Evolutionary conservation across 2,113 vertebrate species (phyloP), one percentile per base, ranked within the genome.

Genomic region (Nymphicus hollandicus): DNA sequence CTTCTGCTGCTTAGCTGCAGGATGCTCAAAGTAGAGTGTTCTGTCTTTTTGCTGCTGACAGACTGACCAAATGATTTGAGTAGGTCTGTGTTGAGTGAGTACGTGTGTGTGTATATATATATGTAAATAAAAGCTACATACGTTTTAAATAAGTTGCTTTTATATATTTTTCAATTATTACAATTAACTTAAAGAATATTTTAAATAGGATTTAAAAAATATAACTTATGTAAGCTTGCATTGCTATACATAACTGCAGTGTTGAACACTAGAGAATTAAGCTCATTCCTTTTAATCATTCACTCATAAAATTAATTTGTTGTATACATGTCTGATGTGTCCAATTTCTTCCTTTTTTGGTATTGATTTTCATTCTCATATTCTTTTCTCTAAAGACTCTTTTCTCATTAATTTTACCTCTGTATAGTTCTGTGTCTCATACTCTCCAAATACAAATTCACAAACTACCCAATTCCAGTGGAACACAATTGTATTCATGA

Each of bases 51-150:
- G n/a, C 58, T 84, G 31, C 37, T 49, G 47, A 7, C 46, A 65
- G 56, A 3, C 41, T 58, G 56, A 17, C 27, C 76, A 47, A 58
- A 53, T 41, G 0, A 23, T 72, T 71, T 71, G 31, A 44, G 37
- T 72, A 52, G 24, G 46, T 71, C 52, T 68, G 24, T 27, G 64
- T 52, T 13, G 22, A 47, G 18, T 13, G 1, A 27, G 7, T 25
- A 10, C 1, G 1, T 13, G 11, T 28, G 9, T 61, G 9, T 23
- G 0, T n/a, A 1, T 20, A 7, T 22, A 13, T 17, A 20, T 10
- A 20, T 28, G 22, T 35, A 58, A 58, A 35, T 35, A 47, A 47
- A 47, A 47, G 46, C 33, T 58, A 35, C 56, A 39, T 6, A 18
- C 33, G 29, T 52, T 77, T 71, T 7, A 77, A 71, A 52, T 70